phyloP scores from a whole-genome alignment of 1,140 invertebrate species.

The Drosophila grimshawi region DNA sequence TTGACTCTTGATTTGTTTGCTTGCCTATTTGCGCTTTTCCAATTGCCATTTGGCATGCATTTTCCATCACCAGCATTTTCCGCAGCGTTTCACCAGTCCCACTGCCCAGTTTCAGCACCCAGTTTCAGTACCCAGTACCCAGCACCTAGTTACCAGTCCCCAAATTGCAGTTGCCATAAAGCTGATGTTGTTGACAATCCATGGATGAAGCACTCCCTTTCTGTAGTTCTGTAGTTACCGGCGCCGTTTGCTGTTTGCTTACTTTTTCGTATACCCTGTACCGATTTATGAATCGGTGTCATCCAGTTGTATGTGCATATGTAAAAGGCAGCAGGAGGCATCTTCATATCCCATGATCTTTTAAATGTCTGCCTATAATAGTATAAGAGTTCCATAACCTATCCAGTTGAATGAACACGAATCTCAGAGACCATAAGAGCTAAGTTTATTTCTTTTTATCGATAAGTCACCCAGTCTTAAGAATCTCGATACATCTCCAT shows the following conservation, averaged over 20 bases:
- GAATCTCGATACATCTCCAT: too few relatives aligned
- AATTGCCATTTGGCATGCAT: conserved; percentile 46
- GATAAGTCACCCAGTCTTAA: too few relatives aligned
- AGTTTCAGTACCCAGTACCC: neutral
- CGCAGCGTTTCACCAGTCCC: conserved; percentile 27
- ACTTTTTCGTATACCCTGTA: neutral
- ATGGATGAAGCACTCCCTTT: conserved; percentile 33
- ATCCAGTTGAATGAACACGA: too few relatives aligned
- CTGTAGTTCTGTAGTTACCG: conserved; percentile 10
- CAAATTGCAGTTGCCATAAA: neutral
- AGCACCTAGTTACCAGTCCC: neutral
- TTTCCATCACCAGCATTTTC: conserved; percentile 44
- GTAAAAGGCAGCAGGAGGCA: too few relatives aligned
- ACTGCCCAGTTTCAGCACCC: neutral
- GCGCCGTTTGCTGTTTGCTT: conserved; percentile 17
- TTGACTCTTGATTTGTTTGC: conserved; percentile 42
- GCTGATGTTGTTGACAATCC: conserved; percentile 46
- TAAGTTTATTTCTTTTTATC: too few relatives aligned
- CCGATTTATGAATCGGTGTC: neutral
- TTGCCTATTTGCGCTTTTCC: conserved; percentile 53
- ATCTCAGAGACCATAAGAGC: too few relatives aligned
- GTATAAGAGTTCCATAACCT: too few relatives aligned
- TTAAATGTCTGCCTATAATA: too few relatives aligned
- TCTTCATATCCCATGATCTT: too few relatives aligned
- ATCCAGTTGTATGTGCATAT: neutral